phyloP scores from a whole-genome alignment of 2,888 invertebrate genomes.

The Meganola albula region DNA sequence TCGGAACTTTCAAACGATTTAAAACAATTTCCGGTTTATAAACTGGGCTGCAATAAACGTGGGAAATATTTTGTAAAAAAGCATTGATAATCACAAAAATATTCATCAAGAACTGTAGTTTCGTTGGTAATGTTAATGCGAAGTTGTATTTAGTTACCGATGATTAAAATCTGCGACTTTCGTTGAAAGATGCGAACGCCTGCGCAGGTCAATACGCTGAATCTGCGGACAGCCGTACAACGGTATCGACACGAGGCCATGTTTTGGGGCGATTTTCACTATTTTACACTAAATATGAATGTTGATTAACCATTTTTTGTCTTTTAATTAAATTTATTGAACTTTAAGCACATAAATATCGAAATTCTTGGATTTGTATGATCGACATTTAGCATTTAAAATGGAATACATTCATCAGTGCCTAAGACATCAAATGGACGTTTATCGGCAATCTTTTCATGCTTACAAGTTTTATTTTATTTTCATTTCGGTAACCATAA shows the following conservation, averaged over 20 bases:
- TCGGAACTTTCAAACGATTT: no score
- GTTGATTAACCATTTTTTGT: no score
- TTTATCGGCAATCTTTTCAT: slow-evolving; percentile 20
- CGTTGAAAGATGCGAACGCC: slow-evolving; percentile 33
- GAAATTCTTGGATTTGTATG: no score
- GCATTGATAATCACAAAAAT: no score
- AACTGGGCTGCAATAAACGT: no score
- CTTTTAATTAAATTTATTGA: no score
- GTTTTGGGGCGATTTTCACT: slow-evolving; percentile 42
- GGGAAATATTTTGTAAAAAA: no score
- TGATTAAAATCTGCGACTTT: slow-evolving; percentile 47
- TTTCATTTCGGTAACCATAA: slow-evolving; percentile 29
- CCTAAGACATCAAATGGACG: slow-evolving; percentile 26
- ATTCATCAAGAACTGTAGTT: no score
- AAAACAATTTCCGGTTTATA: no score
- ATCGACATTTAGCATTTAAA: slow-evolving; percentile 26
- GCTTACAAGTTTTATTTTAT: slow-evolving; percentile 19
- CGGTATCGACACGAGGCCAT: slow-evolving; percentile 40
- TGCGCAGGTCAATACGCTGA: slow-evolving; percentile 47
- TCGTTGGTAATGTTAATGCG: no score
- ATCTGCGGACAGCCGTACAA: slow-evolving; percentile 32
- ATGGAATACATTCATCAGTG: slow-evolving; percentile 17
- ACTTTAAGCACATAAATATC: no score
- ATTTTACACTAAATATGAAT: no score
- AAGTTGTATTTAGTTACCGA: slow-evolving; percentile 34